phyloP scores from a whole-genome alignment of 2,797 vertebrate species.

The Gymnothorax reevesii region DNA sequence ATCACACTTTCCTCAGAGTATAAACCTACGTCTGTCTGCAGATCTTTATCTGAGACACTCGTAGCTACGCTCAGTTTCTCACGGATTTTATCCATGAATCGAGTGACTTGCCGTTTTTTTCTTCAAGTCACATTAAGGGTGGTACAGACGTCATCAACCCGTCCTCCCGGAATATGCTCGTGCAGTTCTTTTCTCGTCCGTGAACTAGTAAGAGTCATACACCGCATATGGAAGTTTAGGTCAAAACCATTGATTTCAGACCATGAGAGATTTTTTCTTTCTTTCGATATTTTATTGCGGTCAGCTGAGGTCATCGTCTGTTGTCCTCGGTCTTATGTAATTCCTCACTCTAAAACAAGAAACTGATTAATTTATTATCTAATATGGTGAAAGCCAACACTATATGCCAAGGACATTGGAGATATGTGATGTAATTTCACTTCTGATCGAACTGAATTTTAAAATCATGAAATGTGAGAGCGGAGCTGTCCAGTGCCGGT shows the following conservation, averaged over 20 bases:
- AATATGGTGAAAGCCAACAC: neutral
- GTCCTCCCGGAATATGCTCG: constrained; percentile 97
- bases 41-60: constrained; percentile 83
- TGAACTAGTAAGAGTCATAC: constrained; percentile 84
- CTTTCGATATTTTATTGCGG: constrained; percentile 47
- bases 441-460: neutral
- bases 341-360: constrained; percentile 24
- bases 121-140: constrained; percentile 94
- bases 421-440: neutral
- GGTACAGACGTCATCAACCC: constrained; percentile 96
- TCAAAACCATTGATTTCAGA: constrained; percentile 59
- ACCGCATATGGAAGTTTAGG: constrained; percentile 70
- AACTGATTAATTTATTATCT: constrained; percentile 11
- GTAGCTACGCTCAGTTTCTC: constrained; percentile 82
- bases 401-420: constrained; percentile 12
- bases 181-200: constrained; percentile 88
- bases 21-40: constrained; percentile 78
- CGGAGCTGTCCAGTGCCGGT: constrained; percentile 6
- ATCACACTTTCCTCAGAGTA: constrained; percentile 61
- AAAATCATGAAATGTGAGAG: neutral
- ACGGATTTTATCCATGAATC: constrained; percentile 93
- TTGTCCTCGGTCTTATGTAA: constrained; percentile 28
- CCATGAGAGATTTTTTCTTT: constrained; percentile 53
- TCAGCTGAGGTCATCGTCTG: constrained; percentile 40
- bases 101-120: constrained; percentile 79